Conservation (phyloP, 2,888 invertebrate species). For the Nysson spinosus region DNA sequence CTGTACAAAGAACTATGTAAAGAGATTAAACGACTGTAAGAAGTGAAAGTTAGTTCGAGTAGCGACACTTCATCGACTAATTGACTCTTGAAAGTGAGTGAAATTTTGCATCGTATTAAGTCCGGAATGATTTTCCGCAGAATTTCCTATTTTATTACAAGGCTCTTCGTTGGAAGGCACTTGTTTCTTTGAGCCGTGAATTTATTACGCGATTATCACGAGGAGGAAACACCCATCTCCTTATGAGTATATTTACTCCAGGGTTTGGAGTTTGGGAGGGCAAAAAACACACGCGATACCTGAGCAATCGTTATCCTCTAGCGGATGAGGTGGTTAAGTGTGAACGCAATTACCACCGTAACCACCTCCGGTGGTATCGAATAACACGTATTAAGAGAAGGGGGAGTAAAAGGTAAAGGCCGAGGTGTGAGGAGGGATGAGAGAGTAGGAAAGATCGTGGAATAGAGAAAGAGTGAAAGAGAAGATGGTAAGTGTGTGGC, state of each 20-base stretch:
- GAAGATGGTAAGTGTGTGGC: conserved; percentile 53
- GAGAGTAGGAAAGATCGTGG: not conserved
- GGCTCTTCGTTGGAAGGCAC: not conserved
- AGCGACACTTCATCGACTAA: too few species aligned
- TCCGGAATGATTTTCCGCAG: too few species aligned
- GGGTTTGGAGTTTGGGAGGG: conserved; percentile 26
- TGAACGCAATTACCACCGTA: conserved; percentile 73
- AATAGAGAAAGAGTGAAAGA: conserved; percentile 24
- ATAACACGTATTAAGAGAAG: conserved; percentile 69
- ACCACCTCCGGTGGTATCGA: conserved; percentile 72
- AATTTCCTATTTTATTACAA: not conserved
- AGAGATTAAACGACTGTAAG: not conserved
- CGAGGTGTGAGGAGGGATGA: not conserved
- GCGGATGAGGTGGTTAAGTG: conserved; percentile 66
- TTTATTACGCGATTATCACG: conserved; percentile 20
- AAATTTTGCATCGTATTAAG: too few species aligned
- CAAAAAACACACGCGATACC: conserved; percentile 10
- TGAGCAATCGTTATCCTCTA: conserved; percentile 51
- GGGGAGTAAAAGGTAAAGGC: conserved; percentile 22
- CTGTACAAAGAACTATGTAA: not conserved
- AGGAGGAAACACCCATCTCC: conserved; percentile 23
- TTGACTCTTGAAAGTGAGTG: too few species aligned
- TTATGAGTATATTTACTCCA: conserved; percentile 37
- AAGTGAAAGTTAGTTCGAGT: too few species aligned
- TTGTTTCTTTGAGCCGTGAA: conserved; percentile 8